phyloP scores from a whole-genome alignment of 2,113 vertebrate genomes.

The Zootoca vivipara region DNA sequence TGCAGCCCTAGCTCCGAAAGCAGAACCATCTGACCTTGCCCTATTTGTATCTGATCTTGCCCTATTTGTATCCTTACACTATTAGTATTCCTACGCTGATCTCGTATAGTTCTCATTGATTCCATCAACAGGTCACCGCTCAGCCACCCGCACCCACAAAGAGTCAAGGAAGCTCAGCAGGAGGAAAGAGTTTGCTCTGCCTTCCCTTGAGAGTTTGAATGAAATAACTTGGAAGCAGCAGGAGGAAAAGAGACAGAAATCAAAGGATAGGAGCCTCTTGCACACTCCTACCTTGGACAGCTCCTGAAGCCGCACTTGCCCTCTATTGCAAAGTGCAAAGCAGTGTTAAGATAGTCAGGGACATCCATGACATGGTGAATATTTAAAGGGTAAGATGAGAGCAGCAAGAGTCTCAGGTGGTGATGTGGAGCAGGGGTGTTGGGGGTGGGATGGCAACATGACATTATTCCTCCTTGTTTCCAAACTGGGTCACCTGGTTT shows the following conservation, averaged over 20 bases:
- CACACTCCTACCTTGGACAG: conserved; percentile 70
- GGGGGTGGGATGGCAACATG: conserved; percentile 8
- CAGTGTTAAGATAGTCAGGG: not conserved
- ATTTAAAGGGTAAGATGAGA: conserved; percentile 36
- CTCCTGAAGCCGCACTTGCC: conserved; percentile 52
- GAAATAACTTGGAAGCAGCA: not conserved
- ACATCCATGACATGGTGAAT: conserved; percentile 11
- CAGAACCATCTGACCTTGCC: not conserved
- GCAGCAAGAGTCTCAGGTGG: not conserved
- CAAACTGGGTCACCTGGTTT: conserved; percentile 59
- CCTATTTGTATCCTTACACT: not conserved
- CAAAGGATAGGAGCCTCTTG: not conserved
- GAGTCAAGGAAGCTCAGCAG: not conserved
- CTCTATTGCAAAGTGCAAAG: conserved; percentile 1
- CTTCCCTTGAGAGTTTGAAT: not conserved
- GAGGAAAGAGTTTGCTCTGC: not conserved
- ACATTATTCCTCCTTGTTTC: conserved; percentile 46
- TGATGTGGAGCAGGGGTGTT: not conserved
- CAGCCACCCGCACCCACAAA: not conserved
- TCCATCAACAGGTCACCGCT: conserved; percentile 4
- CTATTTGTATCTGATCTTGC: not conserved
- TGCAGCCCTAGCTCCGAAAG: conserved; percentile 1
- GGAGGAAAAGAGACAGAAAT: not conserved
- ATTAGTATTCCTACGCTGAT: not conserved
- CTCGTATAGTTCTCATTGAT: conserved; percentile 27